These are phyloP conservation scores for Balaeniceps rex DNA, from an alignment of 2,113 vertebrate genomes.

Conservation along the genomic window DNA sequence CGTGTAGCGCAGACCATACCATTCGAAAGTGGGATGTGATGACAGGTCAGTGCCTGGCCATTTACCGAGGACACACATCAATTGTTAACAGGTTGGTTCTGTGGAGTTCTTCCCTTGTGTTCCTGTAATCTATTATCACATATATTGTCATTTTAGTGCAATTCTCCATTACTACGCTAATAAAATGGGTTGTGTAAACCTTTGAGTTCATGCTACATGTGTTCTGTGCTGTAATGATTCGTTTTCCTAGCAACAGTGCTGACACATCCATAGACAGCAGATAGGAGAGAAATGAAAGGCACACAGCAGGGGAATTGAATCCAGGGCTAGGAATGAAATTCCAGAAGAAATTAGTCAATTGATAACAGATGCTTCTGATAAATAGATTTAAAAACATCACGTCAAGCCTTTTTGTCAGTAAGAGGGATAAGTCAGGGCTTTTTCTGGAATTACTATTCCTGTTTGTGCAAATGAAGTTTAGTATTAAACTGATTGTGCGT, in stretches of 20 bases:
- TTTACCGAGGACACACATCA: conserved; percentile 80
- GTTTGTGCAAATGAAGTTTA: background rate
- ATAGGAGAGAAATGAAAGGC: conserved; percentile 14
- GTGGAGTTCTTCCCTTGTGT: background rate
- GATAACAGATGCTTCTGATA: conserved; percentile 46
- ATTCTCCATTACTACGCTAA: background rate
- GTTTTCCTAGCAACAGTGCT: background rate
- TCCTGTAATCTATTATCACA: background rate
- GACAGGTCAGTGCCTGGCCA: conserved; percentile 73
- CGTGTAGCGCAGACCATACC: conserved; percentile 77
- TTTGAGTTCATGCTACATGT: background rate
- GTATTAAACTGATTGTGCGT: background rate
- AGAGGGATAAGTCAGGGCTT: background rate
- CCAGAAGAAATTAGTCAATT: conserved; percentile 30
- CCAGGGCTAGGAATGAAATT: background rate
- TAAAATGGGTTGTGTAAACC: background rate
- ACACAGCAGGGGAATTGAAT: background rate
- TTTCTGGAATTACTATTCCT: background rate
- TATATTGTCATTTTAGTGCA: background rate
- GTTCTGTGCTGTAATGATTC: background rate
- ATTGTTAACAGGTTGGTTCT: conserved; percentile 77
- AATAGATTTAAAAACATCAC: conserved; percentile 36
- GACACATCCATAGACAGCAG: background rate
- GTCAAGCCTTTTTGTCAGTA: background rate
- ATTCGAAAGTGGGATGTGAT: conserved; percentile 78